Percentiles rank a stretch among this genome's conserved stretches.
Evolutionary conservation across 2,888 invertebrate genomes (phyloP).

Genomic region (Mythimna vitellina): DNA sequence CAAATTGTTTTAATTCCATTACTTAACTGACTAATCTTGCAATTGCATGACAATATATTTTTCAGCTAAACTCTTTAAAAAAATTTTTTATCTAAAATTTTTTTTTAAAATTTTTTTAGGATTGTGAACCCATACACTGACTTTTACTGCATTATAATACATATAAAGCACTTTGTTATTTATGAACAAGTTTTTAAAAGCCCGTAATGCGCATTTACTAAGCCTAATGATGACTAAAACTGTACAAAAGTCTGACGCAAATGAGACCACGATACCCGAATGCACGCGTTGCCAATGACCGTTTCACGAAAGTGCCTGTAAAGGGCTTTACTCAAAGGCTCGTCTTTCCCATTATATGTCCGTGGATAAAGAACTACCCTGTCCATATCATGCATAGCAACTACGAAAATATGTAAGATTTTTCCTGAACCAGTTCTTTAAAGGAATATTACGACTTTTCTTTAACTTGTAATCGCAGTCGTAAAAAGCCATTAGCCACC

Average conservation of each 20-base stretch:
- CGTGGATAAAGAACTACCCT: not conserved
- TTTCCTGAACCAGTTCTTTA: not conserved
- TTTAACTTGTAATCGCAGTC: not conserved
- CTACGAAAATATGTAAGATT: not conserved
- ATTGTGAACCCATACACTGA: constrained; percentile 3
- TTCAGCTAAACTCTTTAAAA: constrained; percentile 14
- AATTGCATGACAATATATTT: constrained; percentile 1
- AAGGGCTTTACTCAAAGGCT: constrained; percentile 1
- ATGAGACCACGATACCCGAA: not conserved
- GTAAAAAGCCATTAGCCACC: no score
- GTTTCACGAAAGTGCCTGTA: not conserved
- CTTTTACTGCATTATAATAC: constrained; percentile 5
- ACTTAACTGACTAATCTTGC: not conserved
- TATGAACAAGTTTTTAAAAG: constrained; percentile 3
- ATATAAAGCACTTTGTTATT: constrained; percentile 5
- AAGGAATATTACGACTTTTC: not conserved
- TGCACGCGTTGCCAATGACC: not conserved
- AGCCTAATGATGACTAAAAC: constrained; percentile 1
- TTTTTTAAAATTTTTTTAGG: no score
- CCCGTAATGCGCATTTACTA: not conserved
- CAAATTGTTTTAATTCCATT: not conserved
- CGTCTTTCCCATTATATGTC: not conserved
- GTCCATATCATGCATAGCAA: not conserved
- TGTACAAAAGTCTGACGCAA: constrained; percentile 7
- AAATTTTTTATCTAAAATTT: not conserved